These are phyloP conservation scores for Eulithis prunata DNA, from an alignment of 2,888 invertebrate genomes.

Conservation along the genomic window DNA sequence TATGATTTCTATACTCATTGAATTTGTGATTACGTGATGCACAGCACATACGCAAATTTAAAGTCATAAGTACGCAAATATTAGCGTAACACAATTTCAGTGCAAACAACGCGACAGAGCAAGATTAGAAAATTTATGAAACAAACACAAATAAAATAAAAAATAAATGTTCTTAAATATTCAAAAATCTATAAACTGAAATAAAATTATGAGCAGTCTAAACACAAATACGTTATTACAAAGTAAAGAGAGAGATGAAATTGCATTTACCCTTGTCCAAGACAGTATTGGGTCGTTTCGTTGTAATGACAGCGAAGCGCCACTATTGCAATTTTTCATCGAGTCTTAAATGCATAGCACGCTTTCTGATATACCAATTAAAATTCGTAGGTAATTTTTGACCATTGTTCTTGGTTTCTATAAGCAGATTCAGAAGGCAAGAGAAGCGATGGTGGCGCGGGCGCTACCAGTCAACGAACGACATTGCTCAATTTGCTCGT, in stretches of 20 bases:
- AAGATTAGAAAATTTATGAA: background rate
- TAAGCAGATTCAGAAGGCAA: background rate
- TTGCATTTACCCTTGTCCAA: no score
- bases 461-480: conserved; percentile 67
- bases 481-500: conserved; percentile 53
- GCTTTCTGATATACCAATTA: background rate
- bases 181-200: no score
- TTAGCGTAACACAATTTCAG: conserved; percentile 20
- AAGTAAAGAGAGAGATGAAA: no score
- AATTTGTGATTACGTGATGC: conserved; percentile 63
- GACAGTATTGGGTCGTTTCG: no score
- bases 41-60: conserved; percentile 58
- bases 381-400: background rate
- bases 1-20: conserved; percentile 47
- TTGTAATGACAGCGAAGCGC: no score
- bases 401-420: no score
- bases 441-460: background rate
- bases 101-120: background rate
- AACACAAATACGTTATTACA: no score
- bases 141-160: no score
- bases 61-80: conserved; percentile 15
- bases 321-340: no score
- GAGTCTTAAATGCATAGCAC: no score
- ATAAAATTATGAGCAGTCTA: no score
- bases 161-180: no score